These are phyloP conservation scores for Ochlodes sylvanus DNA, from an alignment of 2,888 invertebrate genomes.

Conservation along the genomic window DNA sequence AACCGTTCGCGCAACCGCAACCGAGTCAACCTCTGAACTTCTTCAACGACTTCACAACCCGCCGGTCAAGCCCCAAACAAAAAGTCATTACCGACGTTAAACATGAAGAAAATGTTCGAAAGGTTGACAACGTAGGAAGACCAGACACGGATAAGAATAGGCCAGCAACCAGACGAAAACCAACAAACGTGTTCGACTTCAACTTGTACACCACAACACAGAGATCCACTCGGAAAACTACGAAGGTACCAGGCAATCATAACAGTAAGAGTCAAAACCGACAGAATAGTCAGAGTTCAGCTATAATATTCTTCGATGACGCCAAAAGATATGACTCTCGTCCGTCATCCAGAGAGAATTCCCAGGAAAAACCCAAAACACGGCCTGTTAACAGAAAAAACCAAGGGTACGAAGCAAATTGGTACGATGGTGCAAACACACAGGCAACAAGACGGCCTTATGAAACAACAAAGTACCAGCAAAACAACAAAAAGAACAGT, in stretches of 20 bases:
- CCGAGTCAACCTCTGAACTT: constrained; percentile 29
- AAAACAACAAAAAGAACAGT: constrained; percentile 40
- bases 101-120: constrained; percentile 38
- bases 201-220: constrained; percentile 45
- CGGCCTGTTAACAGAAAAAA: background rate
- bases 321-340: background rate
- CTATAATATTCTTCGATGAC: constrained; percentile 15
- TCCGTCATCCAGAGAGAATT: constrained; percentile 24
- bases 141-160: constrained; percentile 30
- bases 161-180: constrained; percentile 10
- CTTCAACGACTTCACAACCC: constrained; percentile 43
- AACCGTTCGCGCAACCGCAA: constrained; percentile 54
- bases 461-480: constrained; percentile 23
- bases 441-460: constrained; percentile 37
- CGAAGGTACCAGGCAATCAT: constrained; percentile 36
- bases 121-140: background rate
- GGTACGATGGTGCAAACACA: constrained; percentile 34
- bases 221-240: constrained; percentile 46
- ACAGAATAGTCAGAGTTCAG: background rate
- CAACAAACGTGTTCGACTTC: background rate
- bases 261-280: background rate
- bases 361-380: constrained; percentile 7
- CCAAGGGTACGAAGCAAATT: constrained; percentile 10
- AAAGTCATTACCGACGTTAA: constrained; percentile 35
- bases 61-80: constrained; percentile 36